Evolutionary conservation across 1,140 invertebrate genomes (phyloP), one percentile per base, ranked within the genome.

Genomic region (Psix sp.): DNA sequence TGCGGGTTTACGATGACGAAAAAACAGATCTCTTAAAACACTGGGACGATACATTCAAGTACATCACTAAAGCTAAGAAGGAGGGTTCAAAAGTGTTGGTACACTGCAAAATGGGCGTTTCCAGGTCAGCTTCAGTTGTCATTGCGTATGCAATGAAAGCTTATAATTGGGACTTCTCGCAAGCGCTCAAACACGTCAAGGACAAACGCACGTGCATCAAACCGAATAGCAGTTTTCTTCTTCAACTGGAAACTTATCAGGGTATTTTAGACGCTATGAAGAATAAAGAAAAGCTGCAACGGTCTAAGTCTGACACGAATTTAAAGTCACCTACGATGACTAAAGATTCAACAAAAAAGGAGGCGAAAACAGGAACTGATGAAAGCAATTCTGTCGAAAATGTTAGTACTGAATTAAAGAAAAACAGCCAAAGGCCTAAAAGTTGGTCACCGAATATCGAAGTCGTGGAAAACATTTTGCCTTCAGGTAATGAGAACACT

Each of bases 21-120:
- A 95, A 96, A 84, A 98, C 97, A 31, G 95, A 99, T 86, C 89
- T 99, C 51, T 88, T 99, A 3, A 96, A 96, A 84, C 94, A 99
- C 82, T 99, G 97, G 96, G 96, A 99, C 81, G 93, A 96, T 81
- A 99, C 98, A 14, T 98, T 94, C 87, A 95, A 96, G 82, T 99
- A 98, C 87, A 99, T 99, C 82, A 93, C 92, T 60, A 94, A 95
- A 87, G 97, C 97, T 13, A 95, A 93, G 84, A 92, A 94, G 71
- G 91, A 94, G 78, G 93, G 94, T 11, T 96, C 94, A 7, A 96
- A 97, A 87, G 96, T 98, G 15, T 87, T 99, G 45, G 97, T 99
- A 18, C 97, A 99, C 83, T 99, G 98, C 86, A 98, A 99, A 88
- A 99, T 99, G 96, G 98, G 98, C 4, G 94, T 99, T n/a, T 98